Percentiles rank a stretch among this genome's conserved stretches.
Evolutionary conservation across 1,140 invertebrate genomes (phyloP).

Genomic region (Cotesia typhae): DNA sequence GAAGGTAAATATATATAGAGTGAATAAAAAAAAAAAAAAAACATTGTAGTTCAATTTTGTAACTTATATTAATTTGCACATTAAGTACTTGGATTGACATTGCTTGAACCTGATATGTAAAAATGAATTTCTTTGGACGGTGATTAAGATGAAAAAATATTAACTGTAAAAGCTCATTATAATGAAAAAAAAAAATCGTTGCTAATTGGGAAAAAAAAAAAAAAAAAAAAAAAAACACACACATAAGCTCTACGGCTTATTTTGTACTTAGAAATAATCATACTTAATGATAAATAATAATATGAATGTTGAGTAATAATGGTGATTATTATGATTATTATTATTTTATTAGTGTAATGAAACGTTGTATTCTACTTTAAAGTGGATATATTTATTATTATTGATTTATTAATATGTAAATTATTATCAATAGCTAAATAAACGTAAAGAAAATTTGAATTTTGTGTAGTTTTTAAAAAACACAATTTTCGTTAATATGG

Average conservation of each 20-base stretch:
- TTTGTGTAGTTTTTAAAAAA: too few species aligned
- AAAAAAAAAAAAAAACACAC: conserved; percentile 43
- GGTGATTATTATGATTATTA: too few species aligned
- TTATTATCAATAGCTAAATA: conserved; percentile 61
- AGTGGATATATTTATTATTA: conserved; percentile 47
- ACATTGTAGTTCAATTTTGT: too few species aligned
- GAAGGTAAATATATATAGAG: too few species aligned
- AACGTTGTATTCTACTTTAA: conserved; percentile 62
- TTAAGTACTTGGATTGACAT: neutral
- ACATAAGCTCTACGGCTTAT: conserved; percentile 65
- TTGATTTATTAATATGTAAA: conserved; percentile 59
- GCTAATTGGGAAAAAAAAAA: conserved; percentile 49
- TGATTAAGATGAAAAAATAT: neutral
- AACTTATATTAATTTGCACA: too few species aligned
- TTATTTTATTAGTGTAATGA: too few species aligned
- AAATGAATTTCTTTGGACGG: neutral
- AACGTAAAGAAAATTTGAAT: conserved; percentile 64
- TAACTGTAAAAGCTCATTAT: neutral
- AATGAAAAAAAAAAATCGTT: conserved; percentile 30
- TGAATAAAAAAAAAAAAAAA: too few species aligned
- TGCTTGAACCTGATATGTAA: neutral
- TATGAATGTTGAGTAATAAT: too few species aligned
- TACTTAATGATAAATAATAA: conserved; percentile 55
- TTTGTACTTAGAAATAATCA: conserved; percentile 62
- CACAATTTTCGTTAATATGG: too few species aligned